phyloP scores from a whole-genome alignment of 2,797 vertebrate species.

The Eremophila alpestris region DNA sequence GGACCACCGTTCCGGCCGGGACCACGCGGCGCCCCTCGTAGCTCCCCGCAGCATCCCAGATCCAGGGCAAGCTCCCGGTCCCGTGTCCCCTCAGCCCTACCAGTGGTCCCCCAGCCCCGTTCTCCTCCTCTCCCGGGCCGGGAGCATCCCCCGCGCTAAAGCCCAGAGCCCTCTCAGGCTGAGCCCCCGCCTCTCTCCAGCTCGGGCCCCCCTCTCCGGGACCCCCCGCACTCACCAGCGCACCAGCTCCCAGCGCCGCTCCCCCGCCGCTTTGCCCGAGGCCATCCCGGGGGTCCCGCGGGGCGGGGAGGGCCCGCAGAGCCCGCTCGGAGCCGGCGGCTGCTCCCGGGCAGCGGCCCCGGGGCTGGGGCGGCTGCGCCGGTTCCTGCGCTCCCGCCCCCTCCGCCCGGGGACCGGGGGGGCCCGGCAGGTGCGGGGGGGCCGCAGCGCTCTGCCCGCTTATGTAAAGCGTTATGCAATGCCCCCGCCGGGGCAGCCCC shows the following conservation, averaged over 20 bases:
- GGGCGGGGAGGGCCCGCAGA: not conserved
- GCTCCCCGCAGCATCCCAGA: not conserved
- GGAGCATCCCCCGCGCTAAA: not conserved
- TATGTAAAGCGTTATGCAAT: not conserved
- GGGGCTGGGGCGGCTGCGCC: not conserved
- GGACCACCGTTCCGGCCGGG: not conserved
- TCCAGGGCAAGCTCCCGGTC: too few species aligned
- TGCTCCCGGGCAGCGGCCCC: not conserved
- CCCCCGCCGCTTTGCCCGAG: constrained; percentile 65
- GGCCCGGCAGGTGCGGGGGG: not conserved
- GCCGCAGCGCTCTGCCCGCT: not conserved
- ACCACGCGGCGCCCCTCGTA: not conserved
- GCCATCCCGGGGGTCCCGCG: constrained; percentile 49
- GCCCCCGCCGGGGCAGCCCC: not conserved
- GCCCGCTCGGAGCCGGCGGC: not conserved
- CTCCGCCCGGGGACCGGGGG: not conserved
- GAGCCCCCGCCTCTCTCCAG: not conserved
- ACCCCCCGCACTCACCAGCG: constrained; percentile 68
- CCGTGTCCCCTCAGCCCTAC: too few species aligned
- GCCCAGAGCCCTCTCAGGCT: not conserved
- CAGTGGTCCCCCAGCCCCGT: too few species aligned
- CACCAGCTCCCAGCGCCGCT: constrained; percentile 77
- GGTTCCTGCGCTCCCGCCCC: constrained; percentile 1
- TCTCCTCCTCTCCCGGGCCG: not conserved
- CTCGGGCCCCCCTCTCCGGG: too few species aligned